Conservation (phyloP, 1,140 invertebrate species). For the Nasonia vitripennis region DNA sequence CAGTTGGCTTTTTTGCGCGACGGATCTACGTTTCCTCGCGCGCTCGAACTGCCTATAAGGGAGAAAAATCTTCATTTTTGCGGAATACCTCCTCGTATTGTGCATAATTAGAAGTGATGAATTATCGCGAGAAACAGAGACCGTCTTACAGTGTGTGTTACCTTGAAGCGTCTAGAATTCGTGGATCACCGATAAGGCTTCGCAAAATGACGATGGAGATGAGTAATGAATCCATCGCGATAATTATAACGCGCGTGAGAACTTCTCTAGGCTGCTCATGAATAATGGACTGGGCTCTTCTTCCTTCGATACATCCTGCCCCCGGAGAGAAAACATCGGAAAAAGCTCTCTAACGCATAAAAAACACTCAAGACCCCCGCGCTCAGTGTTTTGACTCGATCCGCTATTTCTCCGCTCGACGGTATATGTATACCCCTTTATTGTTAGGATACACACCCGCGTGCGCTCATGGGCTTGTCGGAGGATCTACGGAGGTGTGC, state of each 20-base stretch:
- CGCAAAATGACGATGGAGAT: not conserved
- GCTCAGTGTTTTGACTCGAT: conserved; percentile 9
- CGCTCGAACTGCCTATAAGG: not conserved
- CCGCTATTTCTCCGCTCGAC: not conserved
- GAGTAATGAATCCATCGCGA: not conserved
- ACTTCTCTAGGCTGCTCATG: not conserved
- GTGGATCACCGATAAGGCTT: too few species aligned
- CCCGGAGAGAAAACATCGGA: not conserved
- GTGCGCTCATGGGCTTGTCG: conserved; percentile 33
- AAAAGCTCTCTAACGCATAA: not conserved
- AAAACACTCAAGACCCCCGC: not conserved
- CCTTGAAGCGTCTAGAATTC: not conserved
- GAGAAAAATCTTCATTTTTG: not conserved
- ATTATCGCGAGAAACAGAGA: not conserved
- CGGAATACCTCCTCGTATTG: not conserved
- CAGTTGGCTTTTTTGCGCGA: conserved; percentile 53
- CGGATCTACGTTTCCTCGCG: conserved; percentile 63
- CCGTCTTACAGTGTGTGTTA: too few species aligned
- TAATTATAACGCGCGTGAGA: not conserved
- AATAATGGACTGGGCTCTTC: not conserved
- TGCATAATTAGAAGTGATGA: not conserved
- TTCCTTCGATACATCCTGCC: too few species aligned
- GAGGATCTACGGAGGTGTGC: conserved; percentile 63
- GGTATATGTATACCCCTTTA: conserved; percentile 63
- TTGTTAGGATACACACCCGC: conserved; percentile 60